Evolutionary conservation across 2,113 vertebrate species (phyloP).

Genomic region (Phrynocephalus versicolor): DNA sequence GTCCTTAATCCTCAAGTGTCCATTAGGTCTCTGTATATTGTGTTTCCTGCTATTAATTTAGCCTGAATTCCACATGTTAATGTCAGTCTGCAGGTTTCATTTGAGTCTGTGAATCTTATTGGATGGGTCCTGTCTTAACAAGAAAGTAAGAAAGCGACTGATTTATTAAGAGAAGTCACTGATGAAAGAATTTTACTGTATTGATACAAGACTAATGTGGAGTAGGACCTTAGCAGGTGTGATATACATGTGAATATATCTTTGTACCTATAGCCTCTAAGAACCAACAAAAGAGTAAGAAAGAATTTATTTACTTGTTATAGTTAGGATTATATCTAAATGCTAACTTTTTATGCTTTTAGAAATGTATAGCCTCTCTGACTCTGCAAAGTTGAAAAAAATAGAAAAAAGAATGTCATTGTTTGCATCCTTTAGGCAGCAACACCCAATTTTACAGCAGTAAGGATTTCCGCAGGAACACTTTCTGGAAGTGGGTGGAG

Average conservation of each 20-base stretch:
- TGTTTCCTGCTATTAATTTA: not conserved
- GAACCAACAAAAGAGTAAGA: not conserved
- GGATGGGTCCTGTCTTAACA: not conserved
- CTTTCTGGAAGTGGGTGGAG: slow-evolving; percentile 28
- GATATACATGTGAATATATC: not conserved
- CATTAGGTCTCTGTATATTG: not conserved
- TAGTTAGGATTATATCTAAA: not conserved
- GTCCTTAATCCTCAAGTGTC: not conserved
- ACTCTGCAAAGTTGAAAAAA: not conserved
- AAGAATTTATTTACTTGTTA: not conserved
- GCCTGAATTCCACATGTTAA: not conserved
- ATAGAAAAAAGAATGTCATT: slow-evolving; percentile 33
- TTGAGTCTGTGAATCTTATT: not conserved
- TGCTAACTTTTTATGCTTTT: not conserved
- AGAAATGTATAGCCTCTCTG: not conserved
- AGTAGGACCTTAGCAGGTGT: not conserved
- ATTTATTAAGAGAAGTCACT: not conserved
- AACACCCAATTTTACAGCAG: slow-evolving; percentile 22
- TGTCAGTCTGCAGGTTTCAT: not conserved
- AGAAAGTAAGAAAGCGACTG: not conserved
- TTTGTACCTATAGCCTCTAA: not conserved
- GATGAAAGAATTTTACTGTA: not conserved
- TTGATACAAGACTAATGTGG: not conserved
- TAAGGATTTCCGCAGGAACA: slow-evolving; percentile 66
- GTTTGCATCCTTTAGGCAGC: slow-evolving; percentile 34